Evolutionary conservation across 2,888 invertebrate species (phyloP), one percentile per base, ranked within the genome.

Genomic region (Agonopterix alstromeriana): DNA sequence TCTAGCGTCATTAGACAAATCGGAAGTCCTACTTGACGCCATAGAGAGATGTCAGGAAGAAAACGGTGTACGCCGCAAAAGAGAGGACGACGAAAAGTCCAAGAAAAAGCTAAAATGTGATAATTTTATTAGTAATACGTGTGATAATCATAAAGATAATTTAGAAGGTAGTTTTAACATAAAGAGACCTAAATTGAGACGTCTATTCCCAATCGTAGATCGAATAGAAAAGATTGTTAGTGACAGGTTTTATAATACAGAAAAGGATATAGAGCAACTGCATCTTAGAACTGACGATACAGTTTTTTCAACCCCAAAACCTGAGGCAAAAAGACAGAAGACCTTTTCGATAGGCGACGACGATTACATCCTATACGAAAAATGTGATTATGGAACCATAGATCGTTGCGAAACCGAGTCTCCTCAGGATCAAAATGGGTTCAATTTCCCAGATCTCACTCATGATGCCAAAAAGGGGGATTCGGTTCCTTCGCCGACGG

Each of bases 401-500:
- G 86, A 86, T 35, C 70, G 60, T 0, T 73, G 70, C 45, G 77
- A 75, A 0, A 52, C 53, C 17, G 77, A 76, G 0, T 81, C 83
- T 1, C 79, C 81, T 1, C 71, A 65, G 11, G 75, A 77, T 0
- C 3, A 38, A 38, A 38, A 38, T 4, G 38, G 38, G 10, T 38
- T 38, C n/a, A 9, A 38, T 3, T 38, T 38, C 38, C 38, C 38
- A 9, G 43, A 35, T 8, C 7, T n/a, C 8, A 10, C 17, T 8
- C 27, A 17, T 10, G 45, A 45, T 12, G 8, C 12, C 4, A 46
- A 40, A 27, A 71, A 63, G 49, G 56, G 60, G 36, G 63, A 54
- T 46, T 55, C 53, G 38, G 91, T 95, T 51, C 95, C 95, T 7
- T 92, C 93, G 0, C 91, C 92, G 0, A 88, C 90, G 35, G 94